These are phyloP conservation scores for Drosophila macrospina DNA, from an alignment of 2,888 invertebrate genomes.

Conservation along the genomic window DNA sequence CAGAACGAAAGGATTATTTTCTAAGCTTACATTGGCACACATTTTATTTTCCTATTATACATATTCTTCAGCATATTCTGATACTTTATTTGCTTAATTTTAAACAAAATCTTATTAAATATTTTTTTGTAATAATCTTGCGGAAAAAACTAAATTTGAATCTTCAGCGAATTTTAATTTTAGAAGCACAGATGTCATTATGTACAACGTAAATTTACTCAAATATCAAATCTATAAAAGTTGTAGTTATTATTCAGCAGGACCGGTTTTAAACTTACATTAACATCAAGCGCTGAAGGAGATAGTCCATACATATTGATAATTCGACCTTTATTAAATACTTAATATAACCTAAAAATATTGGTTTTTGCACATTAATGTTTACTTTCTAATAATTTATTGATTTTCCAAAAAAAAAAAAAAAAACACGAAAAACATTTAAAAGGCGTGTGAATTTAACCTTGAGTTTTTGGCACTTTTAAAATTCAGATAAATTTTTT, in stretches of 20 bases:
- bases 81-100: background rate
- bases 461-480: constrained; percentile 52
- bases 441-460: constrained; percentile 25
- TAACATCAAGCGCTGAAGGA: constrained; percentile 61
- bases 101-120: too few species aligned
- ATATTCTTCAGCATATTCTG: background rate
- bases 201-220: background rate
- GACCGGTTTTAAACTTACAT: constrained; percentile 59
- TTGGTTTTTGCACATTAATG: constrained; percentile 34
- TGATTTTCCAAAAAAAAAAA: constrained; percentile 42
- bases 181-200: background rate
- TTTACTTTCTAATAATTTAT: constrained; percentile 40
- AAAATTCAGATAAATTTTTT: constrained; percentile 36
- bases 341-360: constrained; percentile 24
- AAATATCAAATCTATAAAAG: background rate
- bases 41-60: background rate
- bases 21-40: background rate
- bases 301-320: constrained; percentile 66
- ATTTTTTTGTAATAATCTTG: background rate
- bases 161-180: too few species aligned
- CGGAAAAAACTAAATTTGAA: background rate
- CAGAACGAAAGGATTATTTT: background rate
- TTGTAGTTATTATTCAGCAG: background rate
- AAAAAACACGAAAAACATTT: constrained; percentile 26
- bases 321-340: constrained; percentile 16